Base-by-base conservation (phyloP, 2,888 invertebrate species). In the Melipona bicolor region DNA sequence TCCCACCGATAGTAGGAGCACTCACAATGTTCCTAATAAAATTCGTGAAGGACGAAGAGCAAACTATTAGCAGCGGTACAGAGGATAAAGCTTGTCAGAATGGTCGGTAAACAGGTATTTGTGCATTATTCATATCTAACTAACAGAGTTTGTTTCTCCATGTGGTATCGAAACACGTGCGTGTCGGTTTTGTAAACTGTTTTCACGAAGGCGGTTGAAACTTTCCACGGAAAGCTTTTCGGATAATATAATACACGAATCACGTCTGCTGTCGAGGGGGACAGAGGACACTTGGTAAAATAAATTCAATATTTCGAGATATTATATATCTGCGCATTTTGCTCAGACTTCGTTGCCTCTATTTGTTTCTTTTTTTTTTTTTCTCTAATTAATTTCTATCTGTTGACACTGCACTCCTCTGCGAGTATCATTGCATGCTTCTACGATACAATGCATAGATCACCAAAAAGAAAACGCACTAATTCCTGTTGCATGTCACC, bases 1-100 rank as follows among this genome's bases (percentile, higher is more conserved):
- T 97, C 74, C 98, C 98, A 17, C 98, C 98, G 0, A 95, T 98
- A 50, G 91, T 98, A 3, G 98, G 98, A 6, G 97, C 98, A 5
- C 93, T 97, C 11, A 95, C 97, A 2, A 96, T 97, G 95, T 96
- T 96, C 91, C 92, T 96, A 19, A 96, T 97, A 73, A 95, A 96
- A 70, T 96, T 95, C 86, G 95, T 96, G 4, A 95, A 95, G 81
- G 95, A 95, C 0, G 87, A 89, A 19, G 71, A 79, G 17, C 78
- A 88, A 62, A 87, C 80, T 43, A 61, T 69, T 36, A 87, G 89
- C 32, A 77, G 83, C n/a, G 81, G 81, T 19, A 77, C 81, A 43
- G 88, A 88, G 70, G 86, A 91, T 62, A 91, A 91, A 86, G 89
- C 90, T 83, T 91, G 91, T 88, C 91, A 92, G 88, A 94, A 93